Evolutionary conservation across 2,888 invertebrate genomes (phyloP).

Genomic region (Acheta domesticus): DNA sequence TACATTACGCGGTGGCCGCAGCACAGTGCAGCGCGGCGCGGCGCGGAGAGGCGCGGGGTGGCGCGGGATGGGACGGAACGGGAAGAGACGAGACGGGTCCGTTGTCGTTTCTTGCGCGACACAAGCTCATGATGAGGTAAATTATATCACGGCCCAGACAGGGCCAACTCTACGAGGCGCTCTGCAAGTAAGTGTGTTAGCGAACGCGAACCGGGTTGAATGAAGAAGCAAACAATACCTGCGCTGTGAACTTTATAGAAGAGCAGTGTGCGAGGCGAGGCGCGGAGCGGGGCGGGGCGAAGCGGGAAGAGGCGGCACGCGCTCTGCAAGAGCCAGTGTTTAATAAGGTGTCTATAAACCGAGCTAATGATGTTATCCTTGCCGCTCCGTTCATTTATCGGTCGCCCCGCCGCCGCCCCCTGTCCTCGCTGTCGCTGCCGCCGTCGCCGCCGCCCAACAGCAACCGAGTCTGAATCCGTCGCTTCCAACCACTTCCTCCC

Average conservation of each 20-base stretch:
- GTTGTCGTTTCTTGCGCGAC: slow-evolving; percentile 5
- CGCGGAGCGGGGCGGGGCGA: neutral
- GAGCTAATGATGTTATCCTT: slow-evolving; percentile 4
- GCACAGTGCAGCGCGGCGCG: no score
- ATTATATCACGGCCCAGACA: neutral
- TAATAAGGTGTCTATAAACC: slow-evolving; percentile 10
- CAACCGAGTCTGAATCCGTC: neutral
- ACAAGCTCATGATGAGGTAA: neutral
- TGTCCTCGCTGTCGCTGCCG: neutral
- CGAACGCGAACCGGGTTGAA: neutral
- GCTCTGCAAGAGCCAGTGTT: neutral
- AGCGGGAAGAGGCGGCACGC: neutral
- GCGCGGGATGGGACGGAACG: neutral
- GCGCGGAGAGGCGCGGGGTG: no score
- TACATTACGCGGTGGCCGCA: neutral
- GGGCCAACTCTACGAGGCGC: neutral
- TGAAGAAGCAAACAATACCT: slow-evolving; percentile 5
- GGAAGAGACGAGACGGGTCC: neutral
- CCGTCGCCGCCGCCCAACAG: neutral
- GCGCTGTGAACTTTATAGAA: neutral
- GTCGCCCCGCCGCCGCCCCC: neutral
- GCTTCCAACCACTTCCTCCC: neutral
- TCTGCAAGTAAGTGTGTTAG: neutral
- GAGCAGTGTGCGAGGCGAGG: neutral
- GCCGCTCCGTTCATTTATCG: neutral